phyloP scores from a whole-genome alignment of 2,797 vertebrate species.

The Phyllotis vaccarum region DNA sequence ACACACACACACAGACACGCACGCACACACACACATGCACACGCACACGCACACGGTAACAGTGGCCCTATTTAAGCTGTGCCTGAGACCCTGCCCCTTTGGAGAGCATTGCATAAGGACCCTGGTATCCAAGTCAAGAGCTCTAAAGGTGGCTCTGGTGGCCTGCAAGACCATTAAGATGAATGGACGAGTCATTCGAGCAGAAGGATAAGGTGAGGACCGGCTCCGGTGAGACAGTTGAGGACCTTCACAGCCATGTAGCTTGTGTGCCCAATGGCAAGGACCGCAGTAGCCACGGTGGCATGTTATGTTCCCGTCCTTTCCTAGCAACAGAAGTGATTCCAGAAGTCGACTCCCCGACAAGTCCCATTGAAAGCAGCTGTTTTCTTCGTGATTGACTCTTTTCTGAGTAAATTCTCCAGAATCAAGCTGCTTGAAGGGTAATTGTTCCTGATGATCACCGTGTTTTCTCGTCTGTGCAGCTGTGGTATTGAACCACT shows the following conservation, averaged over 20 bases:
- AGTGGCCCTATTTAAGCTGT: neutral
- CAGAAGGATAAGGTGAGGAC: accelerated
- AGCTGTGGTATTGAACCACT: conserved; percentile 51
- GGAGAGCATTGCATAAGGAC: accelerated
- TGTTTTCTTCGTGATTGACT: conserved; percentile 76
- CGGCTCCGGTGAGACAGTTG: accelerated
- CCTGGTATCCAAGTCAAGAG: accelerated
- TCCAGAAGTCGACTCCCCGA: neutral
- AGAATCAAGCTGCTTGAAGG: conserved; percentile 73
- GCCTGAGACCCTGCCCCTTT: neutral
- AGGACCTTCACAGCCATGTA: accelerated
- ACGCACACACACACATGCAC: neutral
- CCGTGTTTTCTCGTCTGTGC: conserved; percentile 4
- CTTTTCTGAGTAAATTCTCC: conserved; percentile 71
- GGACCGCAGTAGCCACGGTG: accelerated
- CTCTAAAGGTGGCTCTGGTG: neutral
- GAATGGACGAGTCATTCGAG: accelerated
- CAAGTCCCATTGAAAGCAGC: conserved; percentile 46
- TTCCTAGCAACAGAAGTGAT: neutral
- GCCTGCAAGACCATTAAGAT: neutral
- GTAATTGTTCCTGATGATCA: conserved; percentile 67
- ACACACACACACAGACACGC: neutral
- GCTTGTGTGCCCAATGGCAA: accelerated
- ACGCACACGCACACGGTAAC: neutral
- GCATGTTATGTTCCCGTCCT: accelerated